phyloP scores from a whole-genome alignment of 2,888 invertebrate genomes.

The Calameuta idolon region DNA sequence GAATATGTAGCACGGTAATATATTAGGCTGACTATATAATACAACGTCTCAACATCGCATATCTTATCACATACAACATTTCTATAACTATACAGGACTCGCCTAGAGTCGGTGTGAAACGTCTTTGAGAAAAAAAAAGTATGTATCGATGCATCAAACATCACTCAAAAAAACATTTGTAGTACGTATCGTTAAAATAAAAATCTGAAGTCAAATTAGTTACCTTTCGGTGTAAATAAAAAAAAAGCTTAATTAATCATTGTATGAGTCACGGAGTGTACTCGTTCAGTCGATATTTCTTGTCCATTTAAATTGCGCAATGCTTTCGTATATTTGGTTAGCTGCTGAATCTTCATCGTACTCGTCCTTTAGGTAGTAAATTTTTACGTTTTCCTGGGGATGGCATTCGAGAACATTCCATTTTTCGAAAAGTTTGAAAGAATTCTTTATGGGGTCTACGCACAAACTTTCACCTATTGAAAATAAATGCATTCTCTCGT shows the following conservation, averaged over 20 bases:
- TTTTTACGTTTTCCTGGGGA: constrained; percentile 55
- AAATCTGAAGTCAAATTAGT: not conserved
- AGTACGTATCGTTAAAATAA: not conserved
- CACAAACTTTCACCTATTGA: constrained; percentile 86
- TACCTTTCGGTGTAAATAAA: constrained; percentile 4
- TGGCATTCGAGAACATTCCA: constrained; percentile 81
- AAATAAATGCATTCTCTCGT: not conserved
- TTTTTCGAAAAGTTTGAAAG: constrained; percentile 82
- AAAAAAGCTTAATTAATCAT: constrained; percentile 27
- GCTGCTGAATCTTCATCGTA: constrained; percentile 53
- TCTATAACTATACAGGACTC: not conserved
- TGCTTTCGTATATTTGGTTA: constrained; percentile 51
- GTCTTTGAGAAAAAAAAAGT: not conserved
- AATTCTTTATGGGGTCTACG: constrained; percentile 87
- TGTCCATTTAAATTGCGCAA: constrained; percentile 58
- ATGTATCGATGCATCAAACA: not conserved
- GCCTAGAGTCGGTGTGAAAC: not conserved
- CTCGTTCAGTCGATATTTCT: constrained; percentile 49
- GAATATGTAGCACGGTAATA: constrained; percentile 9
- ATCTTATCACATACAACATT: constrained; percentile 20
- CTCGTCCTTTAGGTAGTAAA: constrained; percentile 56
- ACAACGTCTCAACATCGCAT: constrained; percentile 20
- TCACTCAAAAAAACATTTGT: not conserved
- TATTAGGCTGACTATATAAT: constrained; percentile 18
- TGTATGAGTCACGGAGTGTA: not conserved